These are phyloP conservation scores for Rhizoglyphus robini DNA, from an alignment of 1,140 invertebrate genomes.

Conservation along the genomic window DNA sequence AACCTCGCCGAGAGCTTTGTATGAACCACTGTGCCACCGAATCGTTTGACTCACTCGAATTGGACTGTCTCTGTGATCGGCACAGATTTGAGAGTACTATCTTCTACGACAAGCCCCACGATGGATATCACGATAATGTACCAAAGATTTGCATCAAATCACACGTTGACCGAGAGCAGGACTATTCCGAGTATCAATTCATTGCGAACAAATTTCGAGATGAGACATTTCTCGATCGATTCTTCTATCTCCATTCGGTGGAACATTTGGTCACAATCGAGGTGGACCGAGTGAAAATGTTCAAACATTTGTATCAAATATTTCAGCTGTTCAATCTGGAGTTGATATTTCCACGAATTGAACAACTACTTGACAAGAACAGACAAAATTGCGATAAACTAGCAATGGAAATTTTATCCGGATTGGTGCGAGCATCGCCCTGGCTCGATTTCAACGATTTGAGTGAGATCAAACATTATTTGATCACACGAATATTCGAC, in stretches of 20 bases:
- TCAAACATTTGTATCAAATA: not conserved
- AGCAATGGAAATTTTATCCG: slow-evolving; percentile 63
- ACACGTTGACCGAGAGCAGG: not conserved
- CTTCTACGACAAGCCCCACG: not conserved
- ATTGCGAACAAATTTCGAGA: not conserved
- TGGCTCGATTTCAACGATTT: slow-evolving; percentile 58
- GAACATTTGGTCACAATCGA: not conserved
- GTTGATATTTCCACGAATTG: not conserved
- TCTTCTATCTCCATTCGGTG: not conserved
- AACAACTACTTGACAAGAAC: not conserved
- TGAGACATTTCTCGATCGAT: not conserved
- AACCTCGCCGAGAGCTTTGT: too few species aligned
- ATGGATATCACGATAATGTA: not conserved
- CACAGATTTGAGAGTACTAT: not conserved
- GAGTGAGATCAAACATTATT: not conserved
- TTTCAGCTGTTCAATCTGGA: not conserved
- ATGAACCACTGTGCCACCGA: too few species aligned
- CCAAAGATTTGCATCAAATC: not conserved
- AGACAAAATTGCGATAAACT: slow-evolving; percentile 47
- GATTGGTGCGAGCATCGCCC: slow-evolving; percentile 59
- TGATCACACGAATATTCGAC: not conserved
- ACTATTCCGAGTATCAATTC: not conserved
- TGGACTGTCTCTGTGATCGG: not conserved
- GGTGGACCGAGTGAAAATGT: not conserved
- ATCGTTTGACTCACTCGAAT: too few species aligned